A percentile compares a stretch with the other conserved stretches of the same genome.
phyloP scores from a whole-genome alignment of 2,113 vertebrate species.

The Atrichornis clamosus region DNA sequence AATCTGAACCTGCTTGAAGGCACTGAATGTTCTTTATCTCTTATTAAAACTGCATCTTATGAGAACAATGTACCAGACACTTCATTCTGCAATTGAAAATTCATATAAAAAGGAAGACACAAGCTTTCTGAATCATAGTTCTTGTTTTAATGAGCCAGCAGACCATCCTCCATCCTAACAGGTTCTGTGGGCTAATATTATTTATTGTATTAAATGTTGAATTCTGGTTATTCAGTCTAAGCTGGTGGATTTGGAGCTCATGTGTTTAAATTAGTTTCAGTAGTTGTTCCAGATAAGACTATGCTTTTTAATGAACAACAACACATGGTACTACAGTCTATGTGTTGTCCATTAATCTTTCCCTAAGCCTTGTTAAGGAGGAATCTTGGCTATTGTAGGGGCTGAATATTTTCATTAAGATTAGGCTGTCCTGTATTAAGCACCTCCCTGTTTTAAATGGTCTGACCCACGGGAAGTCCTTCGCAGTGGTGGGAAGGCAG shows the following conservation, averaged over 20 bases:
- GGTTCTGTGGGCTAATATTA: not conserved
- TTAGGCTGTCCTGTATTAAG: not conserved
- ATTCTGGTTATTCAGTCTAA: not conserved
- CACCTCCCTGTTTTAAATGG: not conserved
- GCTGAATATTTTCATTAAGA: not conserved
- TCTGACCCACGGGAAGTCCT: not conserved
- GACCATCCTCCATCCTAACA: not conserved
- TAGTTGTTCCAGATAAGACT: not conserved
- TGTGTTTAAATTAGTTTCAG: not conserved
- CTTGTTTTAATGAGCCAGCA: not conserved
- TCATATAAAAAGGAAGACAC: not conserved
- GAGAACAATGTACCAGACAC: not conserved
- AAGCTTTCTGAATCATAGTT: not conserved
- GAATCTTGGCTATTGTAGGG: not conserved
- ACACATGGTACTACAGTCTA: not conserved
- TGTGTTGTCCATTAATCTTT: not conserved
- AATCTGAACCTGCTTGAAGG: not conserved
- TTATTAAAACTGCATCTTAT: not conserved
- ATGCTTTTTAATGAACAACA: not conserved
- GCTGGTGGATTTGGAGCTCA: not conserved
- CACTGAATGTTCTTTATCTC: not conserved
- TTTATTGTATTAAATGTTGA: not conserved
- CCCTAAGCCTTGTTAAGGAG: not conserved
- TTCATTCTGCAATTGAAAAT: not conserved
- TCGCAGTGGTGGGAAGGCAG: not conserved